Base-by-base conservation (phyloP, 2,888 invertebrate species). In the Epinotia demarniana region DNA sequence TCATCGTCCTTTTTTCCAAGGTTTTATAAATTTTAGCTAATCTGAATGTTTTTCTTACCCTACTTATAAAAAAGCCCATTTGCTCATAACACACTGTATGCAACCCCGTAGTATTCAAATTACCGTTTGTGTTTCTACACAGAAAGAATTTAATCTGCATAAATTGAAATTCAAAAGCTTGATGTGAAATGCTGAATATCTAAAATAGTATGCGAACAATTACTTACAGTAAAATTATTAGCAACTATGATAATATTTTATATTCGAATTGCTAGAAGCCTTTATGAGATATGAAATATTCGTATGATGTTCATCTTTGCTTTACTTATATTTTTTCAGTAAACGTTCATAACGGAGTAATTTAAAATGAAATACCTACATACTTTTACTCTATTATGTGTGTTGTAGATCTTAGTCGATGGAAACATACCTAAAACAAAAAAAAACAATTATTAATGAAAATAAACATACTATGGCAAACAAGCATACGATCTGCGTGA, bases 361-460 rank as follows among this genome's bases (percentile, higher is more conserved):
- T 9, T 39, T 39, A 39, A n/a, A n/a, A 49, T 4, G 16, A 49
- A 16, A 16, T 49, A 49, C 49, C 4, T 49, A 49, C 49, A 16
- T 49, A 49, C 49, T 49, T 16, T 49, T 4, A 16, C 13, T 5
- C n/a, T 53, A 53, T n/a, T 8, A 53, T n/a, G 23, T 27, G 3
- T 27, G n/a, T n/a, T 53, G 16, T 53, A 27, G 8, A 53, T 53
- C 2, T 53, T 6, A n/a, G 53, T 53, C 33, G 6, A 33, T 27
- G 61, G n/a, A 16, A 27, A 61, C 61, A 49, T 70, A 70, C 70
- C 70, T 70, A 49, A 49, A 70, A 70, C 70, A 70, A 61, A 60
- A 27, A 70, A 3, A 69, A 3, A n/a, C 2, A 60, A 3, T 27
- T n/a, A 46, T 23, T 46, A 46, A 46, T 46, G 13, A 23, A 23